Base-by-base conservation (phyloP, 2,113 vertebrate genomes). In the Lepisosteus oculatus region DNA sequence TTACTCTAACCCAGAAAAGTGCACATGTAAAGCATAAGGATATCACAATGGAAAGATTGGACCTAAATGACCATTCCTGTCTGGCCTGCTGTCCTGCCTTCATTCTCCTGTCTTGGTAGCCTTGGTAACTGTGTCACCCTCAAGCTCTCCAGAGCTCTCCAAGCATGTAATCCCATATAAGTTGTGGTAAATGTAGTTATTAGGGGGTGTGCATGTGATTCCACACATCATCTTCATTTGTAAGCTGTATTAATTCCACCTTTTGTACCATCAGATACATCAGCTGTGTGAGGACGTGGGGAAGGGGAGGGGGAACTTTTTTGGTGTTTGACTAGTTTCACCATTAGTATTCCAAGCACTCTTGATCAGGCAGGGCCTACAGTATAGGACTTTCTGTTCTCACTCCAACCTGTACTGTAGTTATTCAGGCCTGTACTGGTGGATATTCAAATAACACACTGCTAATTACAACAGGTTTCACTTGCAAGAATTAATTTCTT, bases 381-480 rank as follows among this genome's bases (percentile, higher is more conserved):
- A 29, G 17, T 29, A 80, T 43, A 61, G 65, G 43, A 61, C 51
- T 63, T 54, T 68, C 41, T 64, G 68, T 75, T 71, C 78, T 76
- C 76, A 72, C 42, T 47, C 79, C 80, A 77, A 85, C 83, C 81
- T 78, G 79, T 65, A 82, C 81, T 78, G 79, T 65, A 82, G 85
- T 83, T 84, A 83, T 88, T 86, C 80, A 75, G 76, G 69, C 74
- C 5, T 74, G 69, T 77, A 73, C 74, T 86, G 79, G 76, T 71
- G 67, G 83, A 87, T 83, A 78, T 79, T 79, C 81, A 87, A 88
- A 85, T 80, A 79, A 77, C 67, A 79, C 67, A 79, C 65, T 77
- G 75, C 85, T 88, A 88, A 90, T 90, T 88, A 85, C 81, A 83
- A 87, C 85, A 83, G 84, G 80, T 80, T 78, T 81, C 79, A 74